Percentiles rank a stretch among this genome's conserved stretches.
phyloP scores from a whole-genome alignment of 1,140 invertebrate species.

The Zophobas morio region DNA sequence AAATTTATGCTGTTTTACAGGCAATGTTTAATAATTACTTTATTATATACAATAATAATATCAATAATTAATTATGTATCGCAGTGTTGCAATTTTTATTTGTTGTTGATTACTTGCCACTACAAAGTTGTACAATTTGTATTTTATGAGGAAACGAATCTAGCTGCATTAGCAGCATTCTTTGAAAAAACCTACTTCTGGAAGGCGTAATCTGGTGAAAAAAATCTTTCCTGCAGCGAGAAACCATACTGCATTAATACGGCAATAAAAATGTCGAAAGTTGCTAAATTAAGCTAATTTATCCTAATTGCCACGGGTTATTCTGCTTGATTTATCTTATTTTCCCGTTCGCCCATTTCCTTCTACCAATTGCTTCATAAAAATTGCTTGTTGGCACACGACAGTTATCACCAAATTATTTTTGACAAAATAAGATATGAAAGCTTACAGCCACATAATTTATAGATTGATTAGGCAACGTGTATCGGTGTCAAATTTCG shows the following conservation, averaged over 20 bases:
- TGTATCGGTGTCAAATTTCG: too few relatives aligned
- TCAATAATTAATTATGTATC: conserved; percentile 12
- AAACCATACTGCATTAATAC: background rate
- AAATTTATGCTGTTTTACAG: conserved; percentile 8
- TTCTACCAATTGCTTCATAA: too few relatives aligned
- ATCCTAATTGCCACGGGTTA: conserved; percentile 17
- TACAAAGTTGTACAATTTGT: conserved; percentile 1
- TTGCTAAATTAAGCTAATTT: conserved; percentile 26
- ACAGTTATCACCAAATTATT: too few relatives aligned
- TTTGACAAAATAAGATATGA: too few relatives aligned
- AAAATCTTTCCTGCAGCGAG: too few relatives aligned
- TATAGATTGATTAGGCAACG: too few relatives aligned
- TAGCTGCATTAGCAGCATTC: too few relatives aligned
- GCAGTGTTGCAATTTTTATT: conserved; percentile 1
- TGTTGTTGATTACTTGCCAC: conserved; percentile 8
- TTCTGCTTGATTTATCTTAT: conserved; percentile 25
- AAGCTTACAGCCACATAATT: too few relatives aligned
- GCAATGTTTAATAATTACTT: conserved; percentile 21
- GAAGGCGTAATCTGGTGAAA: too few relatives aligned
- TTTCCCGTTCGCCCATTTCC: background rate
- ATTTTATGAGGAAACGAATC: conserved; percentile 10
- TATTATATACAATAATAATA: conserved; percentile 10
- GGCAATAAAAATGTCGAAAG: conserved; percentile 18
- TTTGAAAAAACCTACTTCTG: too few relatives aligned
- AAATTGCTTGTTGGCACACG: too few relatives aligned